phyloP scores from a whole-genome alignment of 2,113 vertebrate genomes.

The Trichechus manatus region DNA sequence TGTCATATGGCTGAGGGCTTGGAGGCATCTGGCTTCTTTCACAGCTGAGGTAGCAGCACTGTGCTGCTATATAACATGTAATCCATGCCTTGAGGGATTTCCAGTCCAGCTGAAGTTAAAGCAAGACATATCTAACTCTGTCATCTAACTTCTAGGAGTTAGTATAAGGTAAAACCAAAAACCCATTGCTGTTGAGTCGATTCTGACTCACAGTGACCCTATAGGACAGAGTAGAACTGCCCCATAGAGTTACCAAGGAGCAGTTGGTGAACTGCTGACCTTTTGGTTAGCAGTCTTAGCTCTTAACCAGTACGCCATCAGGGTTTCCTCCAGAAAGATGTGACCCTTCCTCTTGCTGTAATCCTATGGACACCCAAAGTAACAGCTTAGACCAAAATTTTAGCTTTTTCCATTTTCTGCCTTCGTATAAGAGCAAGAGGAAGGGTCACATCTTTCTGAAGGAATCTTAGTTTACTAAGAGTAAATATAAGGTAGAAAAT shows the following conservation, averaged over 20 bases:
- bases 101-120: background rate
- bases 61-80: background rate
- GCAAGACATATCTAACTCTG: background rate
- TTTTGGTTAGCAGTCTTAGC: too few species aligned
- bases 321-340: background rate
- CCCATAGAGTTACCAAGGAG: too few species aligned
- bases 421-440: background rate
- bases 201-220: too few species aligned
- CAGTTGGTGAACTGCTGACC: too few species aligned
- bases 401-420: slow-evolving; percentile 4
- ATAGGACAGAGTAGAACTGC: too few species aligned
- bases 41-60: background rate
- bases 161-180: background rate
- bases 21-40: background rate
- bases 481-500: background rate
- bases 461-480: background rate
- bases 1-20: background rate
- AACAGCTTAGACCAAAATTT: background rate
- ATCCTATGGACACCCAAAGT: background rate
- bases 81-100: background rate
- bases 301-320: too few species aligned
- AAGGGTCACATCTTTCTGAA: background rate
- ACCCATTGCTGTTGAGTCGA: too few species aligned
- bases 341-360: background rate
- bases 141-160: background rate